These are phyloP conservation scores for Cynoglossus semilaevis DNA, from an alignment of 2,113 vertebrate genomes.

Conservation along the genomic window DNA sequence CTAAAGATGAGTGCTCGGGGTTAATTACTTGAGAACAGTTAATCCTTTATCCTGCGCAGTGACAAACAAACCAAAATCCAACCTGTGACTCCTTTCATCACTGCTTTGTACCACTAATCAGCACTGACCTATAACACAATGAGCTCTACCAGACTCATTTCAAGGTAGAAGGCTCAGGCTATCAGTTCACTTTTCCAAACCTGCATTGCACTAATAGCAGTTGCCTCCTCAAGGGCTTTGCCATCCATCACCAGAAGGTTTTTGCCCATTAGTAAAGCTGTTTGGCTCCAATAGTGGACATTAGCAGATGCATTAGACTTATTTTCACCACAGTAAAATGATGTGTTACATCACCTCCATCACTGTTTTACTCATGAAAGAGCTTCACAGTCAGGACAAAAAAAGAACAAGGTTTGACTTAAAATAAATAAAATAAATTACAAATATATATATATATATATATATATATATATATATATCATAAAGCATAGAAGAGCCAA, in stretches of 20 bases:
- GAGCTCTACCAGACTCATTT: constrained; percentile 29
- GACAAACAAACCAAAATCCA: constrained; percentile 2
- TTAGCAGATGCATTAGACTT: constrained; percentile 29
- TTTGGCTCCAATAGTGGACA: constrained; percentile 24
- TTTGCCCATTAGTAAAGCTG: constrained; percentile 38
- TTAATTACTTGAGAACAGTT: background rate
- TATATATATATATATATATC: too few relatives aligned
- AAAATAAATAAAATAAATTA: too few relatives aligned
- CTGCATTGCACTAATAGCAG: constrained; percentile 38
- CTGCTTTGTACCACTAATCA: constrained; percentile 19
- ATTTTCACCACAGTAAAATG: constrained; percentile 17
- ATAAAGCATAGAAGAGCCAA: too few relatives aligned
- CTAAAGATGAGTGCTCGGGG: background rate
- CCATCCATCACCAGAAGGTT: constrained; percentile 49
- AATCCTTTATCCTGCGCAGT: constrained; percentile 10
- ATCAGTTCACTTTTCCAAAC: constrained; percentile 29
- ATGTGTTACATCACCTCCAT: background rate
- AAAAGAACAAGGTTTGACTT: too few relatives aligned
- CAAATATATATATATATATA: too few relatives aligned
- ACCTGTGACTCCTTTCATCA: constrained; percentile 16
- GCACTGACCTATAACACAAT: constrained; percentile 17
- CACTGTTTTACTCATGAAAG: too few relatives aligned
- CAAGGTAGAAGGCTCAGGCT: constrained; percentile 13
- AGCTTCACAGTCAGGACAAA: too few relatives aligned
- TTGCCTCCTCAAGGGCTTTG: constrained; percentile 35